Evolutionary conservation across 2,888 invertebrate species (phyloP), one percentile per base, ranked within the genome.

Genomic region (Diadegma fenestrale): DNA sequence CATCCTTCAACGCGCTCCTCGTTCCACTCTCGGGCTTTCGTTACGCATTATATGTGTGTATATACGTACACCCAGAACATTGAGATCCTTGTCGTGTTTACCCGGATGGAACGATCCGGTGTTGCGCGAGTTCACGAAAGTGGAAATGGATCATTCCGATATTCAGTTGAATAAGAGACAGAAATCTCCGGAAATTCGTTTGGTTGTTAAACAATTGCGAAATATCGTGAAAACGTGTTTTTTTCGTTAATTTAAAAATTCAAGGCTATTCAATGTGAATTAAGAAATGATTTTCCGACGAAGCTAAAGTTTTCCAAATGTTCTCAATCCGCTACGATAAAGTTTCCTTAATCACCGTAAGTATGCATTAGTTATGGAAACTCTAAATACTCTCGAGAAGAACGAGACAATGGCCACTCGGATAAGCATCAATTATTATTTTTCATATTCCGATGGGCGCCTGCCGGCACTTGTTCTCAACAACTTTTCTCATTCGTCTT

Each of bases 11-110:
- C 64, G 41, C 72, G 54, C 64, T 26, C 41, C 66, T 80, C 80
- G 80, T 73, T 80, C 66, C 64, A 80, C 64, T 80, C 72, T 63
- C 64, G 19, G 71, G 54, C 72, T 73, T 41, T 71, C 30, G 78
- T 64, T 76, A 76, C 45, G 76, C 22, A 63, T 78, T 45, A 54
- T 68, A 43, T 69, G 41, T 51, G 41, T 61, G 22, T 71, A 22
- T 71, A 64, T 54, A 33, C 14, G 64, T 54, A 19, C 41, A 54
- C 41, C 22, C 64, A 7, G 37, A 51, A 43, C 37, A 43, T 80
- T 61, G 72, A 82, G 82, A 80, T 82, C 76, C 66, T 82, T 80
- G 76, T 80, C 85, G 80, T 72, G 72, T 45, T 76, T 75, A 82
- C 30, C 82, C 78, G 69, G 75, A 79, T 54, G 79, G 85, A 82